Percentiles rank a stretch among this genome's conserved stretches.
phyloP scores from a whole-genome alignment of 1,140 invertebrate genomes.

The Coenobita brevimanus region DNA sequence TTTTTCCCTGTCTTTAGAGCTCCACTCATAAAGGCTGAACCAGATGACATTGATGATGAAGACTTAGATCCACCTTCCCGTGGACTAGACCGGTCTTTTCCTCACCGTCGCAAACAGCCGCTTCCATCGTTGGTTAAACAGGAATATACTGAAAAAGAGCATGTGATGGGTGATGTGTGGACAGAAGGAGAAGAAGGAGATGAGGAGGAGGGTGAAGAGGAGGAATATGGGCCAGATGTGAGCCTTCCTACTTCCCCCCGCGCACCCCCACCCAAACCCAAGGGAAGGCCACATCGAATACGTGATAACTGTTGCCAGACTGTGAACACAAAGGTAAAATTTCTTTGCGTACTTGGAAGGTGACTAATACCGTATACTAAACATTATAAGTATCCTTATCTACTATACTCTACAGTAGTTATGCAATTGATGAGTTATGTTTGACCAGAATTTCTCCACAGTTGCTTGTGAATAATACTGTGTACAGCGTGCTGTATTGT shows the following conservation, averaged over 20 bases:
- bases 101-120: background rate
- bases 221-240: constrained; percentile 38
- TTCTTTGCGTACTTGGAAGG: too few species aligned
- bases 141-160: constrained; percentile 47
- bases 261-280: constrained; percentile 42
- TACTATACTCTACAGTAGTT: too few species aligned
- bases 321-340: constrained; percentile 35
- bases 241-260: constrained; percentile 32
- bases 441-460: too few species aligned
- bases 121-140: background rate
- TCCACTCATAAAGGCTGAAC: constrained; percentile 40
- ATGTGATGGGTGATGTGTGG: background rate
- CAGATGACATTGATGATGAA: background rate
- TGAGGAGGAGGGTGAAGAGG: background rate
- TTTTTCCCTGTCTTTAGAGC: background rate
- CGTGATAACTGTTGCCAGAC: constrained; percentile 43
- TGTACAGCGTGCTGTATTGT: too few species aligned
- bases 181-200: background rate
- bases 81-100: background rate
- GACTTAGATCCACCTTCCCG: background rate
- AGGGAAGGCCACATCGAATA: constrained; percentile 51
- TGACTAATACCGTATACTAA: too few species aligned
- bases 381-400: too few species aligned
- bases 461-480: too few species aligned
- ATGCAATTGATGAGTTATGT: too few species aligned